Base-by-base conservation (phyloP, 2,888 invertebrate species). In the Agrotis exclamationis region DNA sequence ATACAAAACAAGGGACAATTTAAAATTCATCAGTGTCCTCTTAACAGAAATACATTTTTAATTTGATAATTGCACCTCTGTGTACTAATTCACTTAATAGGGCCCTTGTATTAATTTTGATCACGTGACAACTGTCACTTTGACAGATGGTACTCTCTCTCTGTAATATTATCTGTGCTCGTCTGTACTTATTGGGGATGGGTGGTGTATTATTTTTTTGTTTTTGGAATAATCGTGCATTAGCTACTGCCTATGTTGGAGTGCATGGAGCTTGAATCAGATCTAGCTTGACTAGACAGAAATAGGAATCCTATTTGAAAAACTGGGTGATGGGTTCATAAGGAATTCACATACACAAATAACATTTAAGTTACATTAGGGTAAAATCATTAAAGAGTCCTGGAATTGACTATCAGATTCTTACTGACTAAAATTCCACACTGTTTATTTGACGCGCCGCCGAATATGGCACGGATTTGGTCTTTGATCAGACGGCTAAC, bases 101-200 rank as follows among this genome's bases (percentile, higher is more conserved):
- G 72, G 73, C 72, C 85, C 76, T 64, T 89, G 89, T 89, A 92
- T 95, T 93, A 90, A 92, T 89, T 90, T 86, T 91, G 93, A 94
- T 96, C 95, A 95, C 94, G 93, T 95, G 95, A 95, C 96, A 95
- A 94, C 93, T 93, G 93, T 94, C 95, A 92, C 73, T 85, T 84
- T 93, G 93, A 93, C 94, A 93, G 95, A 94, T 95, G 95, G 63
- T 63, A 1, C 39, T 39, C 63, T 56, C 92, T 87, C 84, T 70
- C 62, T 66, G 76, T 81, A 76, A 82, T 71, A 76, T 75, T 79
- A 77, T 85, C 83, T 85, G 80, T 80, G 75, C 66, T 65, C 67
- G 53, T 66, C 56, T 48, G 68, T 57, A 57, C 56, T 78, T 76
- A 66, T 60, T 68, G 76, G 69, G 74, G 66, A 67, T 68, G 78